A percentile compares a stretch with the other conserved stretches of the same genome.
phyloP scores from a whole-genome alignment of 2,113 vertebrate genomes.

The Plecturocebus donacophilus region DNA sequence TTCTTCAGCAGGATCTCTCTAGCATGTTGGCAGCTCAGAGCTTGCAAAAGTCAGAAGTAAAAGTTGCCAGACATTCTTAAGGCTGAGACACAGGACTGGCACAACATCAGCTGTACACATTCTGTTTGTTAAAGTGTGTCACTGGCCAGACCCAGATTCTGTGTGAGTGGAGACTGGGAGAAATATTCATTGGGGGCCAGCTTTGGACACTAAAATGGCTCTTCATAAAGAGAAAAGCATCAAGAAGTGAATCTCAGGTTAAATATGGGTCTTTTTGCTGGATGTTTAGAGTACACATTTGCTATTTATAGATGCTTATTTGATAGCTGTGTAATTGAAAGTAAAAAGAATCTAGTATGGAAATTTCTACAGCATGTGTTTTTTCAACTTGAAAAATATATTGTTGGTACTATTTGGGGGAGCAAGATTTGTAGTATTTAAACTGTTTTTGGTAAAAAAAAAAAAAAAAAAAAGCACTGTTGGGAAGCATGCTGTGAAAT shows the following conservation, averaged over 20 bases:
- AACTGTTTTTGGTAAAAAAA: not conserved
- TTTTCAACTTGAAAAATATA: not conserved
- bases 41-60: not conserved
- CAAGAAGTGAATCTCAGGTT: conserved; percentile 32
- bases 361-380: not conserved
- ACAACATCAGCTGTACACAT: not conserved
- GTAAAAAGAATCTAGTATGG: not conserved
- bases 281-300: not conserved
- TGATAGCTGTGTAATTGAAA: not conserved
- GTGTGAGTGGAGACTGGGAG: not conserved
- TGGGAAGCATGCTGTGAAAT: not conserved
- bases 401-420: not conserved
- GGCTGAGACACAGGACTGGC: not conserved
- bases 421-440: conserved; percentile 18
- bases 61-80: not conserved
- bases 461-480: not conserved
- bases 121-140: conserved; percentile 13
- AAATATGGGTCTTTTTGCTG: not conserved
- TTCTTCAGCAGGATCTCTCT: not conserved
- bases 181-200: not conserved
- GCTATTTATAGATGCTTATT: not conserved
- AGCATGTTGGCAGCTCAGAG: not conserved
- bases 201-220: conserved; percentile 8
- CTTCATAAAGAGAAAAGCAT: conserved; percentile 23
- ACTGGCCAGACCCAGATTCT: not conserved